Evolutionary conservation across 1,140 invertebrate genomes (phyloP), one percentile per base, ranked within the genome.

Genomic region (Triops cancriformis): DNA sequence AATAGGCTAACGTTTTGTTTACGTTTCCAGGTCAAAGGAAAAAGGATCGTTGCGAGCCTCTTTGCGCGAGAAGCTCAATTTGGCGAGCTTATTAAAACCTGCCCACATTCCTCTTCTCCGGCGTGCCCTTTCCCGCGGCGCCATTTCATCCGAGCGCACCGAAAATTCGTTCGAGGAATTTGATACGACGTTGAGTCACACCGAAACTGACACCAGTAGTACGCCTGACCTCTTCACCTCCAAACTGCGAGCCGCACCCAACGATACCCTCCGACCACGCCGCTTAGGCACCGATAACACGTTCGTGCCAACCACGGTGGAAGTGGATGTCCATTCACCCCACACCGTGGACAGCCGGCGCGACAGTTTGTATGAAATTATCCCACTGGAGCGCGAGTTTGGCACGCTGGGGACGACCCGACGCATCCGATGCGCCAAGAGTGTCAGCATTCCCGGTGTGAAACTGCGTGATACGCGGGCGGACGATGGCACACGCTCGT

Each of bases 401-500:
- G 76, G 79, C 18, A 78, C 77, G 14, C 37, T 78, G 73, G 77
- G 77, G 10, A 78, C 51, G n/a, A 51, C 73, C 14, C 14, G 73
- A 41, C 73, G 72, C 41, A 28, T 26, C 14, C 31, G 51, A 11
- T 14, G 42, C 42, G 64, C 31, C 27, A 28, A 28, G 18, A 74
- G 74, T 26, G 28, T 64, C 41, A 64, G 26, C 10, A 76, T 64
- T 64, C 51, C 28, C n/a, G 41, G 74, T 9, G 92, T 94, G 1
- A 92, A 91, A 85, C 85, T 93, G 81, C 85, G 92, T 77, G 89
- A 73, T 31, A 84, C 82, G 77, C 86, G 87, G 74, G 89, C 89
- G 83, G 91, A 93, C 78, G 93, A 94, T 82, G 86, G 86, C 7
- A 90, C 91, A 27, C 92, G 94, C 84, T 95, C 93, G 0, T 95